Conservation (phyloP, 2,888 invertebrate genomes). For the Nymphalis c-album region DNA sequence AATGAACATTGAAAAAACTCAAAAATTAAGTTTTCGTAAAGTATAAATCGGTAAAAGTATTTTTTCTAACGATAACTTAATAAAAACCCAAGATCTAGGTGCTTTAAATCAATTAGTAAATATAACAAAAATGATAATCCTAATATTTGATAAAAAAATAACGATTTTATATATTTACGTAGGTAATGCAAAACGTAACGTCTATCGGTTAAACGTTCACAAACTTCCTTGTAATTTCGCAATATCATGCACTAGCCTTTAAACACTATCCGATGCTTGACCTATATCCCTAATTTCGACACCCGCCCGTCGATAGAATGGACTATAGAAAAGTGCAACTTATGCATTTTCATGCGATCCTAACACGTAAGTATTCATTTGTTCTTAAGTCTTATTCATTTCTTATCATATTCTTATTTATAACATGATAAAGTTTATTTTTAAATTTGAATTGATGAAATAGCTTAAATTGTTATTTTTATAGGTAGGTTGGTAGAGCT, state of each 20-base stretch:
- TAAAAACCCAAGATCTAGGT: neutral
- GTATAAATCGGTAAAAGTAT: no score
- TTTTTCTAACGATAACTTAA: no score
- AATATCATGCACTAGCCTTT: slow-evolving; percentile 26
- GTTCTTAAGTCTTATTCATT: neutral
- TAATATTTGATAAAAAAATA: neutral
- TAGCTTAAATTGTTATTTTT: no score
- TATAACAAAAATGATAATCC: neutral
- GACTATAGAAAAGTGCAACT: slow-evolving; percentile 50
- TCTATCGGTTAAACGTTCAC: slow-evolving; percentile 18
- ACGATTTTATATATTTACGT: neutral
- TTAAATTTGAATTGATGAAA: no score
- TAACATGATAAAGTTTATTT: neutral
- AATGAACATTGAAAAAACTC: no score
- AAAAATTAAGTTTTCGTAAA: no score
- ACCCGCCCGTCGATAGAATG: slow-evolving; percentile 46
- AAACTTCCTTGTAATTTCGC: slow-evolving; percentile 29
- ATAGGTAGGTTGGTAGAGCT: no score
- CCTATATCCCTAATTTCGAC: slow-evolving; percentile 62
- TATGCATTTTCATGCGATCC: slow-evolving; percentile 48
- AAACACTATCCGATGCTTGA: slow-evolving; percentile 46
- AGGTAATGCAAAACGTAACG: neutral
- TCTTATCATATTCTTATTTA: neutral
- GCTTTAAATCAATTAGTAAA: neutral
- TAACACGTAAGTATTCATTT: slow-evolving; percentile 19